These are phyloP conservation scores for Gastrophysa polygoni DNA, from an alignment of 2,888 invertebrate genomes.

Conservation along the genomic window DNA sequence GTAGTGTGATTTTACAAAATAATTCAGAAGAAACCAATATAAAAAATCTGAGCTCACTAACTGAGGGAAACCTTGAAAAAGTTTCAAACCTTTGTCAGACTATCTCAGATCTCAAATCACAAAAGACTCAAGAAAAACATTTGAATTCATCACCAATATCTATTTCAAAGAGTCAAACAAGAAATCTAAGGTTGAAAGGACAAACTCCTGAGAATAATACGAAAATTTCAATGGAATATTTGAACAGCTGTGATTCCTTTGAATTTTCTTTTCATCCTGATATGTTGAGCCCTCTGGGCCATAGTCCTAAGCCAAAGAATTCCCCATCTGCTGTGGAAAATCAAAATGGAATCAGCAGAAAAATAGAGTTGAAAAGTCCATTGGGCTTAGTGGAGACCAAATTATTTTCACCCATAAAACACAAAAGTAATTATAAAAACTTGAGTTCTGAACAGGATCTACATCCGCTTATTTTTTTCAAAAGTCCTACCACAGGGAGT, in stretches of 20 bases:
- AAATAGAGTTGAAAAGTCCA: neutral
- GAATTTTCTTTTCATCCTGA: constrained; percentile 12
- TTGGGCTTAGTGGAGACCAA: neutral
- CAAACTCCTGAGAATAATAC: neutral
- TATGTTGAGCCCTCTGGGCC: constrained; percentile 27
- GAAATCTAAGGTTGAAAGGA: neutral
- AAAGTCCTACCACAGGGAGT: no score
- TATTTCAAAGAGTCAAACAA: neutral
- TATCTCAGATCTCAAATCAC: no score
- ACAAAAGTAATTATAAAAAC: no score
- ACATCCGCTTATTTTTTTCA: no score
- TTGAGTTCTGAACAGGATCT: no score
- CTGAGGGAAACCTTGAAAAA: no score
- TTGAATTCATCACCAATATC: neutral
- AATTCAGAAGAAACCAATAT: no score
- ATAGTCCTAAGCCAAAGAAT: constrained; percentile 11
- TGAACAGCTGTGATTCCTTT: constrained; percentile 12
- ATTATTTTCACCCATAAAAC: neutral
- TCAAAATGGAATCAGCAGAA: neutral
- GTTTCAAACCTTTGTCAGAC: no score
- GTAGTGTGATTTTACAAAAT: no score
- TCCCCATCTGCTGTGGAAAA: neutral
- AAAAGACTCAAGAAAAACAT: no score
- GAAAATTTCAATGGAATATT: neutral
- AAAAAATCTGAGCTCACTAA: no score